Evolutionary conservation across 1,140 invertebrate genomes (phyloP).

Genomic region (Drosophila fuyamai): DNA sequence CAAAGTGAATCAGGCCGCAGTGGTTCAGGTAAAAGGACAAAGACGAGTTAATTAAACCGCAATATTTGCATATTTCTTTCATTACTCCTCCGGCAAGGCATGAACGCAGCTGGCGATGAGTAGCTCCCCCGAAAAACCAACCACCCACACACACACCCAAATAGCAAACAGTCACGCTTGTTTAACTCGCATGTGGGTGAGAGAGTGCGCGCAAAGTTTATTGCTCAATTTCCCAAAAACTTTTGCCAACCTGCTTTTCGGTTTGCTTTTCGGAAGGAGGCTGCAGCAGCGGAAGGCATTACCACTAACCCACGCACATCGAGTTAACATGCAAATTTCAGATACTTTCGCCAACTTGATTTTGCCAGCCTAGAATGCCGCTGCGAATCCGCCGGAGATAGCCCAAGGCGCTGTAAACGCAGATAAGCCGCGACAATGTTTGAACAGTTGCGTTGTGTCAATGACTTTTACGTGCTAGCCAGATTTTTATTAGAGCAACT

Average conservation of each 20-base stretch:
- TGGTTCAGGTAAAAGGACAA: slow-evolving; percentile 2
- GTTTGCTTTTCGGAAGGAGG: slow-evolving; percentile 15
- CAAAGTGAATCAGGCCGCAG: slow-evolving; percentile 26
- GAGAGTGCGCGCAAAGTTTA: slow-evolving; percentile 65
- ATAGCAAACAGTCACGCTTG: slow-evolving; percentile 52
- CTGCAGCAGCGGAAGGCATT: slow-evolving; percentile 26
- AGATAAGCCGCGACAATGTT: slow-evolving; percentile 75
- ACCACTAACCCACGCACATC: slow-evolving; percentile 64
- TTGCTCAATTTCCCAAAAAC: slow-evolving; percentile 79
- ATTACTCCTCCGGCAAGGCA: slow-evolving; percentile 40
- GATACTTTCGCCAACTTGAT: slow-evolving; percentile 75
- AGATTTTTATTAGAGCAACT: slow-evolving; percentile 76
- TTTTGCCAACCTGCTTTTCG: slow-evolving; percentile 59
- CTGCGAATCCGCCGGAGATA: slow-evolving; percentile 17
- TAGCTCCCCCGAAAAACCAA: slow-evolving; percentile 7
- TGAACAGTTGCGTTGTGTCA: slow-evolving; percentile 55
- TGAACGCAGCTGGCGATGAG: slow-evolving; percentile 33
- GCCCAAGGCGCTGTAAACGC: slow-evolving; percentile 52
- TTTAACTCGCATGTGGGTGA: slow-evolving; percentile 29
- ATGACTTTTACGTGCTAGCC: slow-evolving; percentile 65
- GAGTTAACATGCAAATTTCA: slow-evolving; percentile 78
- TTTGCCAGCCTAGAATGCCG: slow-evolving; percentile 18
- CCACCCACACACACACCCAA: background rate
- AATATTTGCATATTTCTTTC: slow-evolving; percentile 78
- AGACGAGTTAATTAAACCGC: slow-evolving; percentile 78